Evolutionary conservation across 2,797 vertebrate species (phyloP).

Genomic region (Pogonophryne albipinna): DNA sequence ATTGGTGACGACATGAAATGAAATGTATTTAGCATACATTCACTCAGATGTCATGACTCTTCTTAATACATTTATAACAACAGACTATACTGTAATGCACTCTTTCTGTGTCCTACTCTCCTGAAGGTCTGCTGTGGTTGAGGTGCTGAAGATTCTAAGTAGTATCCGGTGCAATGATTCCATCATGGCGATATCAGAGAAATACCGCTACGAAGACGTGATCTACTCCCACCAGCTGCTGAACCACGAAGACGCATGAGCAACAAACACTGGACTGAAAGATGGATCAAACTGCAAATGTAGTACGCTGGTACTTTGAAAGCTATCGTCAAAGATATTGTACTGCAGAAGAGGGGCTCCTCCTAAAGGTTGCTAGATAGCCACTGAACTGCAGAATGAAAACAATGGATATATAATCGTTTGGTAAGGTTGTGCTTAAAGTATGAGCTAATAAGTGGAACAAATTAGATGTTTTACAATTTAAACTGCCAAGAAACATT

Average conservation of each 20-base stretch:
- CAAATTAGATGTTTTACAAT: background rate
- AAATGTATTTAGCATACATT: background rate
- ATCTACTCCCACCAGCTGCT: constrained; percentile 80
- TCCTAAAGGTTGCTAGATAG: background rate
- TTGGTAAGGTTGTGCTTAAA: background rate
- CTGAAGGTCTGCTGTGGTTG: constrained; percentile 73
- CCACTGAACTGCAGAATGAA: constrained; percentile 3
- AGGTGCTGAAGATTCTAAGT: constrained; percentile 87
- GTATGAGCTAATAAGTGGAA: background rate
- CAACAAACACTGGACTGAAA: background rate
- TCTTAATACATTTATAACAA: background rate
- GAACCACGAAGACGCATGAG: constrained; percentile 67
- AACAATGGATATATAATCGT: background rate
- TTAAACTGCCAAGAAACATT: background rate
- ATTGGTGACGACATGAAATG: background rate
- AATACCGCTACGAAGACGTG: constrained; percentile 86
- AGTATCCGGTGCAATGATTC: constrained; percentile 86
- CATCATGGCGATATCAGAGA: constrained; percentile 84
- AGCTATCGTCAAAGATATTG: background rate
- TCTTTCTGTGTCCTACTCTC: constrained; percentile 7
- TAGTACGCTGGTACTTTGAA: background rate
- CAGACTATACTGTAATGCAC: background rate
- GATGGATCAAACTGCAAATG: background rate
- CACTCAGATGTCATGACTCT: background rate
- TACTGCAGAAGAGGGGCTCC: background rate